Conservation (phyloP, 2,888 invertebrate species). For the Sycophila texana region DNA sequence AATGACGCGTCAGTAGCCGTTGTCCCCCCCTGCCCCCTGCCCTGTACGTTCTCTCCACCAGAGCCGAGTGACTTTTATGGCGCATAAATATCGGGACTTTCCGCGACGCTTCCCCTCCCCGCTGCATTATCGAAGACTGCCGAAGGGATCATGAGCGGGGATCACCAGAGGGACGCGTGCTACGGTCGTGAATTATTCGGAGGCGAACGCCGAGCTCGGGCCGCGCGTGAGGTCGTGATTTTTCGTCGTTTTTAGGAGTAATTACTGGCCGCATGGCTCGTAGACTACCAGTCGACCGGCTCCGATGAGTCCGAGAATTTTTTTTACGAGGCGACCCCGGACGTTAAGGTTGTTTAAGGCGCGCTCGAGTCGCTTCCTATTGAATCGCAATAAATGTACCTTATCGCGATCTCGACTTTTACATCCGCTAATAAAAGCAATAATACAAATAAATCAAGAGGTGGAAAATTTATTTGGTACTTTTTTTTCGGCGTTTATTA, state of each 20-base stretch:
- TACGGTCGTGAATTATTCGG: conserved; percentile 41
- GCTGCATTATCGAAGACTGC: conserved; percentile 73
- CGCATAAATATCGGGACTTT: conserved; percentile 74
- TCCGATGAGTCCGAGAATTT: conserved; percentile 15
- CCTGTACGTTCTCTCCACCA: not conserved
- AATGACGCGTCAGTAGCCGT: conserved; percentile 32
- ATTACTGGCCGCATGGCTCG: conserved; percentile 28
- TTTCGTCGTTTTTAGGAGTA: conserved; percentile 54
- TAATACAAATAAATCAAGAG: conserved; percentile 47
- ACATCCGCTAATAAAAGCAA: conserved; percentile 32
- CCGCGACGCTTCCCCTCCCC: conserved; percentile 64
- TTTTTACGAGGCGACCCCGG: conserved; percentile 43
- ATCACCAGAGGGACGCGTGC: not conserved
- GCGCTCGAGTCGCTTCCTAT: conserved; percentile 8
- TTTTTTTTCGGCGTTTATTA: not conserved
- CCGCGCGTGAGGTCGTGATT: conserved; percentile 52
- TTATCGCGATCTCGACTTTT: conserved; percentile 44
- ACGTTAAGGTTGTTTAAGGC: conserved; percentile 42
- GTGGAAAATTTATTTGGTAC: conserved; percentile 7
- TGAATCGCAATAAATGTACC: conserved; percentile 46
- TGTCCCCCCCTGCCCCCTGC: conserved; percentile 19
- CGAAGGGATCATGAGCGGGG: conserved; percentile 47
- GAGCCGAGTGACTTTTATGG: conserved; percentile 71
- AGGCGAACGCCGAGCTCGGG: not conserved
- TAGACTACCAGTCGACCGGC: not conserved